A percentile compares a stretch with the other conserved stretches of the same genome.
phyloP scores from a whole-genome alignment of 2,113 vertebrate genomes.

The Phaetusa simplex region DNA sequence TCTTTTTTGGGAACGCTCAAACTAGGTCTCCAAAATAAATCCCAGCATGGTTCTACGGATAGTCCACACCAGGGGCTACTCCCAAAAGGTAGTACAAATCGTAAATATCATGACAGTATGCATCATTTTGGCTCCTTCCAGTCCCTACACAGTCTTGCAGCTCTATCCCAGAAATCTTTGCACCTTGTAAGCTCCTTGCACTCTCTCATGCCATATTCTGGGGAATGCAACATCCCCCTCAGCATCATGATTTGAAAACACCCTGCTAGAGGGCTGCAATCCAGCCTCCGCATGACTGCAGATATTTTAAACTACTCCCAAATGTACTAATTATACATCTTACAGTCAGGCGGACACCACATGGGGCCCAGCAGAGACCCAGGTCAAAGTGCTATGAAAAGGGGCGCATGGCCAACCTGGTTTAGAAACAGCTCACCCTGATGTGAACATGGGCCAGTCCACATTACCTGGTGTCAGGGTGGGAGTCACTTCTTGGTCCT shows the following conservation, averaged over 20 bases:
- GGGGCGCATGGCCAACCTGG: neutral
- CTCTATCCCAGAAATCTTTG: neutral
- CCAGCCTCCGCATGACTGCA: neutral
- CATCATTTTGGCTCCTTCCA: neutral
- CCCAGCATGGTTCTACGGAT: neutral
- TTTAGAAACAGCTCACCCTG: neutral
- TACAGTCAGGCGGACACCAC: neutral
- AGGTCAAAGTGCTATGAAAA: neutral
- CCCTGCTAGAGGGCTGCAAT: neutral
- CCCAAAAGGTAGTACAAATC: neutral
- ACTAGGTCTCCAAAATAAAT: neutral
- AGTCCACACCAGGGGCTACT: neutral
- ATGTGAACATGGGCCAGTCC: neutral
- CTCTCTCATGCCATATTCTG: neutral
- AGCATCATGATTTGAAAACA: neutral
- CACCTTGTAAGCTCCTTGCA: neutral
- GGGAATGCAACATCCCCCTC: neutral
- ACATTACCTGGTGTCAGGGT: neutral
- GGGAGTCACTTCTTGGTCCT: neutral
- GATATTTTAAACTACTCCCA: neutral
- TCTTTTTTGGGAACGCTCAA: neutral
- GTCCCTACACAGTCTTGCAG: neutral
- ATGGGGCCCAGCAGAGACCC: neutral
- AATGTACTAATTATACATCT: neutral
- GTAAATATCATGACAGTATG: neutral